Evolutionary conservation across 2,888 invertebrate species (phyloP).

Genomic region (Rhopalosiphum nymphaeae): DNA sequence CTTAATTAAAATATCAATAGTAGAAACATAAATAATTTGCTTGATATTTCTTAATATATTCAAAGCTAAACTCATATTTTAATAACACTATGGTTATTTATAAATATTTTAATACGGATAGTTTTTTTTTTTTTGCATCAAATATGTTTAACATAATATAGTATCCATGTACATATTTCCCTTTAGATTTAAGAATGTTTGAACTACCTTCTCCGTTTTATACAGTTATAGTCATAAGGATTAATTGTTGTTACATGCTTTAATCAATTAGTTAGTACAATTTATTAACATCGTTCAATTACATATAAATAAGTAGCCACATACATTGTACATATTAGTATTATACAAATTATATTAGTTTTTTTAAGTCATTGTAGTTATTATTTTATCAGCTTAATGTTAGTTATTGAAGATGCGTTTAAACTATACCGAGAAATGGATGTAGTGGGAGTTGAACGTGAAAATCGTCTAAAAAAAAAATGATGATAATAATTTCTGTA

Average conservation of each 20-base stretch:
- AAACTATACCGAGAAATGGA: conserved; percentile 42
- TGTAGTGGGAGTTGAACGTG: conserved; percentile 31
- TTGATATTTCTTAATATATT: not conserved
- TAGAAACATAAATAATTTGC: not conserved
- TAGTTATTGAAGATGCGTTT: conserved; percentile 7
- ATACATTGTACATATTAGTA: conserved; percentile 49
- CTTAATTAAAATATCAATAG: not conserved
- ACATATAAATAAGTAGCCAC: conserved; percentile 9
- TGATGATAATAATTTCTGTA: not conserved
- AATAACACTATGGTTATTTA: conserved; percentile 6
- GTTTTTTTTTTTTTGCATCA: not conserved
- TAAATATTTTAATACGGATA: conserved; percentile 14
- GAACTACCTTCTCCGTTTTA: not conserved
- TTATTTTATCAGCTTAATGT: conserved; percentile 53
- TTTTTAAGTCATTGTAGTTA: conserved; percentile 42
- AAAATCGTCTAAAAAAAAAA: conserved; percentile 24
- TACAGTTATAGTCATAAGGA: conserved; percentile 11
- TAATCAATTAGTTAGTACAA: conserved; percentile 42
- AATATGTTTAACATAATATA: not conserved
- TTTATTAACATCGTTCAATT: conserved; percentile 15
- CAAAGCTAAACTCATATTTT: not conserved
- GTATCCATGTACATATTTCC: conserved; percentile 30
- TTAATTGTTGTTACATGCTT: conserved; percentile 43
- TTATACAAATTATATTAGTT: conserved; percentile 8
- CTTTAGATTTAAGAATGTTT: conserved; percentile 11